Evolutionary conservation across 2,797 vertebrate genomes (phyloP).

Genomic region (Lagodon rhomboides): DNA sequence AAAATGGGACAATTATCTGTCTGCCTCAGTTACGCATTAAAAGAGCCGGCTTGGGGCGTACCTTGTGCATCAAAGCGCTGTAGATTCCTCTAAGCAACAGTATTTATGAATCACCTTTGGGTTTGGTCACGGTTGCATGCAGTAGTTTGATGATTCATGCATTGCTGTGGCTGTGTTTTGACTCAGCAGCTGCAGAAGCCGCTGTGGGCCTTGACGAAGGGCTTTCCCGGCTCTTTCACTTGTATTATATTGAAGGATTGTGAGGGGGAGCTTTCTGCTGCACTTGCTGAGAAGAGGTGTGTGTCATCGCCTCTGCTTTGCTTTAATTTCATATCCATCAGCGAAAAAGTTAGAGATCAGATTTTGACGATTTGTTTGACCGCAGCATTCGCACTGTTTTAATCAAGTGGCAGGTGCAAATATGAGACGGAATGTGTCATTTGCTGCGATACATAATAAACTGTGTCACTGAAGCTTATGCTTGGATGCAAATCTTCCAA

Average conservation of each 20-base stretch:
- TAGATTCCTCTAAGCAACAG: not conserved
- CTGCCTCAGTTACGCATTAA: constrained; percentile 7
- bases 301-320: not conserved
- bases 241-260: constrained; percentile 1
- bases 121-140: not conserved
- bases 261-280: not conserved
- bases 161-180: constrained; percentile 22
- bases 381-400: not conserved
- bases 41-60: not conserved
- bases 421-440: constrained; percentile 7
- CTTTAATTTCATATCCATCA: not conserved
- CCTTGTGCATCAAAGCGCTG: not conserved
- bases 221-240: constrained; percentile 2
- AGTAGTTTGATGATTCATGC: constrained; percentile 24
- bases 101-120: constrained; percentile 10
- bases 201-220: constrained; percentile 19
- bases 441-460: not conserved
- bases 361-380: constrained; percentile 3
- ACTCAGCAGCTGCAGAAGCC: constrained; percentile 13
- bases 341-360: not conserved
- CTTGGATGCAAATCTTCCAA: not conserved
- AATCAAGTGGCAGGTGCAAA: not conserved
- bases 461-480: constrained; percentile 2
- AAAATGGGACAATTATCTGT: constrained; percentile 20
- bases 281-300: not conserved